phyloP scores from a whole-genome alignment of 1,140 invertebrate species.

The Dinothrombium tinctorium region DNA sequence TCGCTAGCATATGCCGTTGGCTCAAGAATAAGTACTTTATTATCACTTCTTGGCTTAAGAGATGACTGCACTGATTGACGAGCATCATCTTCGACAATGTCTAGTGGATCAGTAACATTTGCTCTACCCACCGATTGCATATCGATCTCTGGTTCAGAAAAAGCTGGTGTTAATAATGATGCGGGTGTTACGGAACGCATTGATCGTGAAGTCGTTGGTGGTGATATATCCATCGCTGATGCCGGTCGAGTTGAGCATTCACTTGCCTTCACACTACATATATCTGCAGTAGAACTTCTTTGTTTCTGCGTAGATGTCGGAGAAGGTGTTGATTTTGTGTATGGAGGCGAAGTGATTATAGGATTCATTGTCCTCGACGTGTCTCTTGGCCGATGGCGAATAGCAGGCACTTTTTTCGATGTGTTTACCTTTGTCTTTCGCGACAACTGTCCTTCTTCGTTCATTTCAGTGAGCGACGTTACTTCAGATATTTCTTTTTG shows the following conservation, averaged over 20 bases:
- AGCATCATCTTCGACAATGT: background rate
- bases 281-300: too few species aligned
- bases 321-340: background rate
- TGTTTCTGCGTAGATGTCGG: background rate
- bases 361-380: background rate
- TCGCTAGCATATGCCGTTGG: too few species aligned
- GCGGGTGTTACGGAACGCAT: too few species aligned
- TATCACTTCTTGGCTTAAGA: too few species aligned
- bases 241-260: background rate
- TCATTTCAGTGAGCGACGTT: background rate
- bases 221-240: background rate
- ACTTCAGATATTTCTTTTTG: constrained; percentile 3
- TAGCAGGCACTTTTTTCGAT: background rate
- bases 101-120: background rate
- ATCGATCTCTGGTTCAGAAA: too few species aligned
- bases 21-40: too few species aligned
- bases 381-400: background rate
- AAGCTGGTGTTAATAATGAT: too few species aligned
- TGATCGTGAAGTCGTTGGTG: background rate
- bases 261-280: background rate
- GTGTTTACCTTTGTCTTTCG: background rate
- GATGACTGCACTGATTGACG: too few species aligned
- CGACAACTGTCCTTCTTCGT: constrained; percentile 1
- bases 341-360: background rate
- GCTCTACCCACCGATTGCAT: background rate